phyloP scores from a whole-genome alignment of 1,140 invertebrate genomes.

The Megalonaias nervosa region DNA sequence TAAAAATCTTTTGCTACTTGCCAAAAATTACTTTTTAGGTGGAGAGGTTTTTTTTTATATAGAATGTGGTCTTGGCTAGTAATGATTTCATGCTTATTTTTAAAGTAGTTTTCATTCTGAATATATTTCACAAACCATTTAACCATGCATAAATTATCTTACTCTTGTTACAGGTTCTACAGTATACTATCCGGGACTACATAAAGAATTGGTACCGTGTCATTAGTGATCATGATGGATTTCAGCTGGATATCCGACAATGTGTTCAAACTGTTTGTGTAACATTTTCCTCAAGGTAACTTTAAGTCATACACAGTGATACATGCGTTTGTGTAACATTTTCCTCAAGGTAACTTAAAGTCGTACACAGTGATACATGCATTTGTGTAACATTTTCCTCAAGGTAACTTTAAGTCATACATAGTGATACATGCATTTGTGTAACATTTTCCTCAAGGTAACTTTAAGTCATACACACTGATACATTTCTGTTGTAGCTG shows the following conservation, averaged over 20 bases:
- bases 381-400: slow-evolving; percentile 75
- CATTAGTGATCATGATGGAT: slow-evolving; percentile 75
- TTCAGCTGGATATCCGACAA: slow-evolving; percentile 74
- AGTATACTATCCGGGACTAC: slow-evolving; percentile 84
- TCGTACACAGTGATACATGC: slow-evolving; percentile 71
- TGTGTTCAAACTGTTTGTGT: slow-evolving; percentile 75
- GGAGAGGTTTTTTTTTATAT: too few species aligned
- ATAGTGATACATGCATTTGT: slow-evolving; percentile 74
- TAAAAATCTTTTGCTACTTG: too few species aligned
- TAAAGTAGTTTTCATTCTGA: too few species aligned
- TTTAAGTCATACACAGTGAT: slow-evolving; percentile 62
- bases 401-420: slow-evolving; percentile 67
- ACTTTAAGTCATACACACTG: slow-evolving; percentile 57
- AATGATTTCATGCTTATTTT: too few species aligned
- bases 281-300: slow-evolving; percentile 74
- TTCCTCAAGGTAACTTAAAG: slow-evolving; percentile 71
- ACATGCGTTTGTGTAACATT: slow-evolving; percentile 75
- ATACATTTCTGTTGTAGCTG: slow-evolving; percentile 25
- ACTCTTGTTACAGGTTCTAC: slow-evolving; percentile 75
- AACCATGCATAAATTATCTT: too few species aligned
- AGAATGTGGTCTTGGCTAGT: too few species aligned
- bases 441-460: slow-evolving; percentile 75
- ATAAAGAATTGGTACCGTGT: slow-evolving; percentile 83
- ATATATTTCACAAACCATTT: too few species aligned
- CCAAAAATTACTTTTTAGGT: too few species aligned